Base-by-base conservation (phyloP, 1,140 invertebrate species). In the Drosophila tani region DNA sequence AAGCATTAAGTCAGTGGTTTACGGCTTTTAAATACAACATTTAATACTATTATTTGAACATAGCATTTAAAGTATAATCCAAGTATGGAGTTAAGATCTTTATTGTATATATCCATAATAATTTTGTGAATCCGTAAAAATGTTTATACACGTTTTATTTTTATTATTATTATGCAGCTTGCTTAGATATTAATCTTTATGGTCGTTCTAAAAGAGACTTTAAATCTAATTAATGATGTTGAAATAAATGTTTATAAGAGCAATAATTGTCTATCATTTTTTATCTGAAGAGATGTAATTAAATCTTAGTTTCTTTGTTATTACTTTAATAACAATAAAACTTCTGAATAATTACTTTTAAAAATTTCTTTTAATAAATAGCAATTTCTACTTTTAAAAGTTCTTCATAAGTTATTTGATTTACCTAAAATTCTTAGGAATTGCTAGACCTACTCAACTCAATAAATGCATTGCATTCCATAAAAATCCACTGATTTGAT, bases 131-230 rank as follows among this genome's bases (percentile, higher is more conserved):
- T 11, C 29, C 12, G n/a, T 51, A 38, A 6, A 17, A 2, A 0
- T 2, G 38, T 14, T 40, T 14, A 40, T 40, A 15, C 9, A 8
- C 15, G 24, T 50, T 29, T 29, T n/a, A 27, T 19, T 9, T 0
- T 35, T 27, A 5, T 60, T 38, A 14, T 17, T 7, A 15, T 1
- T 15, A 2, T 21, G 9, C 40, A 45, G 7, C 2, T 19, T 19
- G n/a, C 12, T 58, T 24, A 21, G 29, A 51, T 51, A n/a, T n/a
- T 3, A 38, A 38, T 53, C 59, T 38, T 38, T n/a, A 35, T 62
- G 19, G 11, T 8, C 6, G 0, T 29, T n/a, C 15, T 24, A 41
- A 41, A 57, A 24, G 11, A 24, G 15, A 9, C 14, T 27, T 2
- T 45, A 19, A 46, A 29, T 5, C 15, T n/a, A 11, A 5, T 0